These are phyloP conservation scores for Neoitamus cyanurus DNA, from an alignment of 2,888 invertebrate species.

Conservation along the genomic window DNA sequence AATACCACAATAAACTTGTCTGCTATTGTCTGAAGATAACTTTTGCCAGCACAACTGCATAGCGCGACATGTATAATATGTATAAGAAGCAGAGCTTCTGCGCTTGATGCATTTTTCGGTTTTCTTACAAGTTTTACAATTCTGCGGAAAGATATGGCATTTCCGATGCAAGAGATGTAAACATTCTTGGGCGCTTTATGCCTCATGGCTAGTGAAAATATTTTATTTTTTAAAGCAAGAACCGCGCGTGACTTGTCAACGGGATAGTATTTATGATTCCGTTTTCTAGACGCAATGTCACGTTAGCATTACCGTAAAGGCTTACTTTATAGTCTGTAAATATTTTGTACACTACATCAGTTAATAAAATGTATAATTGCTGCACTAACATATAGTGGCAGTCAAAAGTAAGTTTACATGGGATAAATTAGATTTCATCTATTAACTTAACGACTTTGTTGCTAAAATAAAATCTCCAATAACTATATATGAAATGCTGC, in stretches of 20 bases:
- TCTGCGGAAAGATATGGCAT: neutral
- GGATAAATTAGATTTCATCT: no score
- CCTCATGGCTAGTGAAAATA: neutral
- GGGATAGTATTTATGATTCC: neutral
- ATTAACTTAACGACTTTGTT: no score
- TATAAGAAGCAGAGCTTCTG: neutral
- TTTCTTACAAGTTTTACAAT: neutral
- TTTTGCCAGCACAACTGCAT: neutral
- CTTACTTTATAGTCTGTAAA: no score
- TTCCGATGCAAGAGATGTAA: neutral
- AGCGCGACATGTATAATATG: neutral
- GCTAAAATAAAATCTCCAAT: no score
- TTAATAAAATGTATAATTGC: no score
- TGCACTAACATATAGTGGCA: no score
- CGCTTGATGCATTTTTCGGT: neutral
- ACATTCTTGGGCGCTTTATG: neutral
- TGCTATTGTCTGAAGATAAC: neutral
- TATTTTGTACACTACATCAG: no score
- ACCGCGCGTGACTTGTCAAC: neutral
- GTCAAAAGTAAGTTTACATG: no score
- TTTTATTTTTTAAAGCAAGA: neutral
- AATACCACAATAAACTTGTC: neutral
- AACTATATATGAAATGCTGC: no score
- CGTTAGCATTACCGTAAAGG: neutral
- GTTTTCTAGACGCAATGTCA: neutral